These are phyloP conservation scores for Colius striatus DNA, from an alignment of 2,113 vertebrate genomes.

Conservation along the genomic window DNA sequence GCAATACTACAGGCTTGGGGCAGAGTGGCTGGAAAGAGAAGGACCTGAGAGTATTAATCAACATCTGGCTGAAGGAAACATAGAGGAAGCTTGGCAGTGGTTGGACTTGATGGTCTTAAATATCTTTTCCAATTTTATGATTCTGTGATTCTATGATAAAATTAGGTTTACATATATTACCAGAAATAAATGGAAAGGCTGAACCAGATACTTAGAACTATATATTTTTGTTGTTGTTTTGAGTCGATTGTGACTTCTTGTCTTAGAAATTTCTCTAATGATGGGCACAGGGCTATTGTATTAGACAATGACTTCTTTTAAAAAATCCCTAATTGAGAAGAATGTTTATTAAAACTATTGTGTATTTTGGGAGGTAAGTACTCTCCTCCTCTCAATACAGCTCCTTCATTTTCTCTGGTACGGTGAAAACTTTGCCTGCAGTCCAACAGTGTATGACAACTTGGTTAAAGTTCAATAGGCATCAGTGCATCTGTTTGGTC, in stretches of 20 bases:
- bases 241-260: background rate
- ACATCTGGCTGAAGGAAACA: no score
- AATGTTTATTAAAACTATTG: background rate
- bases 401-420: background rate
- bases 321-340: background rate
- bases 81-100: no score
- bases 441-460: background rate
- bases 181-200: background rate
- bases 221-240: background rate
- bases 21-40: no score
- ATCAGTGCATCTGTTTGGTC: background rate
- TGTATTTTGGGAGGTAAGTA: background rate
- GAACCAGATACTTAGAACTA: background rate
- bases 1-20: no score
- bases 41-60: no score
- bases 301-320: fast-evolving
- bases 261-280: background rate
- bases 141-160: no score
- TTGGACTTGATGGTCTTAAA: no score
- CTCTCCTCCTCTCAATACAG: background rate
- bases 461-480: background rate
- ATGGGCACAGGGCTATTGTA: background rate
- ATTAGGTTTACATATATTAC: background rate
- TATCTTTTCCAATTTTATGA: no score
- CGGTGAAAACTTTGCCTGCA: background rate